A percentile compares a stretch with the other conserved stretches of the same genome.
Evolutionary conservation across 2,113 vertebrate species (phyloP).

Genomic region (Pachypanchax playfairii): DNA sequence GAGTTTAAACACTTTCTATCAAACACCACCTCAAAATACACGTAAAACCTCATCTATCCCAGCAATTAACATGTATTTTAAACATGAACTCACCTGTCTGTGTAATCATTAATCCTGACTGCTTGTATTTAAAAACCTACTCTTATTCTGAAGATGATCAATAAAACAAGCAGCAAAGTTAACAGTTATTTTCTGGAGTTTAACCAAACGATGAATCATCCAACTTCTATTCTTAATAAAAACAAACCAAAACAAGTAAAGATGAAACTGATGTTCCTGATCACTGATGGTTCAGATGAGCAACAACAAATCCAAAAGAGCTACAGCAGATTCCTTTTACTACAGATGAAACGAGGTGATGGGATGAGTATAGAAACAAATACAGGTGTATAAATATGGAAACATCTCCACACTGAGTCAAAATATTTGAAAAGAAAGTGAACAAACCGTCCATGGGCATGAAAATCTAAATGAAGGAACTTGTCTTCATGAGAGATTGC

Average conservation of each 20-base stretch:
- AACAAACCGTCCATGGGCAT: conserved; percentile 95
- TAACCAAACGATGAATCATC: neutral
- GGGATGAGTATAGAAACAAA: neutral
- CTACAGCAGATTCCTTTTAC: conserved; percentile 8
- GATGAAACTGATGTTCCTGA: neutral
- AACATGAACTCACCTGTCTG: neutral
- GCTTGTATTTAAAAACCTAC: neutral
- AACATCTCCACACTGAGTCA: conserved; percentile 1
- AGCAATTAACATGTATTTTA: neutral
- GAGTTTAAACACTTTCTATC: conserved; percentile 25
- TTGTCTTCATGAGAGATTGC: conserved; percentile 87
- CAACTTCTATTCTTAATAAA: neutral
- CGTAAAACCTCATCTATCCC: conserved; percentile 3
- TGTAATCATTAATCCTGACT: neutral
- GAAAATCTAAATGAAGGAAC: conserved; percentile 92
- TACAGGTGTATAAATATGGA: neutral
- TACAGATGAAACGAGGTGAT: conserved; percentile 3
- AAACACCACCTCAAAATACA: conserved; percentile 26
- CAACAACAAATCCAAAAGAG: conserved; percentile 8
- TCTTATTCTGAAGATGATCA: neutral
- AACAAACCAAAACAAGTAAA: conserved; percentile 4
- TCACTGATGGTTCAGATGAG: neutral
- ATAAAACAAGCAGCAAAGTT: neutral
- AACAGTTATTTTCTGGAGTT: neutral
- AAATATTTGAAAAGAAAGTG: neutral